Evolutionary conservation across 2,888 invertebrate genomes (phyloP), one percentile per base, ranked within the genome.

Genomic region (Stenodema calcarata): DNA sequence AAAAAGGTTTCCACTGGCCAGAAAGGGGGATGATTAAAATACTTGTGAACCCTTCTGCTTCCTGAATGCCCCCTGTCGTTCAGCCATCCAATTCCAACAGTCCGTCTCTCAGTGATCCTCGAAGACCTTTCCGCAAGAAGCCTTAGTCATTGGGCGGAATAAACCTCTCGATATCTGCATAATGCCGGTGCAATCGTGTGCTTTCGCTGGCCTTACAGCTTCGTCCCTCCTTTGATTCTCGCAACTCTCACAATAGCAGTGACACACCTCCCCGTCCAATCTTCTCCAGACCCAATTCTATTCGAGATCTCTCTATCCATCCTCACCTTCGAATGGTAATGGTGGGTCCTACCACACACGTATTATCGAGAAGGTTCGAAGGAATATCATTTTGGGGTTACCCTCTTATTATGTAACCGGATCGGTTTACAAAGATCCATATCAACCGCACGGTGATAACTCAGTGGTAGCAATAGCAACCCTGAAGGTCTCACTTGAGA

Each of bases 1-100:
- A 62, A 73, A 84, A 84, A 84, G 84, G 84, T 54, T 84, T 84
- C 84, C 44, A 47, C 73, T 27, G 73, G 7, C 42, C 50, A 41
- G 54, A 30, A 84, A 75, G 27, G 75, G 9, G 84, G 30, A 70
- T 75, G 84, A 84, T 84, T 84, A 84, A 84, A 84, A 84, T 84
- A 84, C 84, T 84, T 84, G 47, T 47, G 44, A 70, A 35, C 84
- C 54, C 84, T 30, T 84, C 47, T 44, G 44, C 18, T 78, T 18
- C 47, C 69, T 69, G 16, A 62, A 84, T 75, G 73, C 14, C 50
- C 41, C 62, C 42, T 44, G 82, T 82, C 70, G 16, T 44, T 78
- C 78, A 78, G 27, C 44, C 18, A 18, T 44, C 78, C 28, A 11
- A 62, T 62, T 23, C 78, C 75, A 42, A 18, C 44, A 11, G 78